Percentiles rank a stretch among this genome's conserved stretches.
Evolutionary conservation across 92 coral and sea anemone genomes (phyloP).

Genomic region (Epizoanthus fatuus): DNA sequence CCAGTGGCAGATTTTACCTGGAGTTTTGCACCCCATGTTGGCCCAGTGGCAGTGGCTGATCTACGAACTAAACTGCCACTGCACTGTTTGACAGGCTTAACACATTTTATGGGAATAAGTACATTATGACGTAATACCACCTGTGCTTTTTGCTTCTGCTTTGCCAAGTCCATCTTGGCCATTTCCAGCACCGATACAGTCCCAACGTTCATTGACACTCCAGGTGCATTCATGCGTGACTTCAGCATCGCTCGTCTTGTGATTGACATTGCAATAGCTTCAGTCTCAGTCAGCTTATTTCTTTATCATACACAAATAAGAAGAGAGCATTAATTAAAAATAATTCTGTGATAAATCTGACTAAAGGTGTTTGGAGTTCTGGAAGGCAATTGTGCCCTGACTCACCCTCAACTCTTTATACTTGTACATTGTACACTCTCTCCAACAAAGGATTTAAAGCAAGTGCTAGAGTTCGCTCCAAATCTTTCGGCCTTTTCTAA

Average conservation of each 20-base stretch:
- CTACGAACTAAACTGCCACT: slow-evolving; percentile 49
- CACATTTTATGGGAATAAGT: slow-evolving; percentile 85
- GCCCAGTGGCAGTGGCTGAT: slow-evolving; percentile 12
- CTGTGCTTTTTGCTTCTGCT: slow-evolving; percentile 97
- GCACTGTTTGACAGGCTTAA: slow-evolving; percentile 88
- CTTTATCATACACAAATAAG: slow-evolving; percentile 45
- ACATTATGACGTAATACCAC: slow-evolving; percentile 90
- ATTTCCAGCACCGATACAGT: slow-evolving; percentile 78
- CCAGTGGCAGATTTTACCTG: slow-evolving; percentile 68
- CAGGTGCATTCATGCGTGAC: slow-evolving; percentile 80
- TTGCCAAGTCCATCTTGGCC: slow-evolving; percentile 95
- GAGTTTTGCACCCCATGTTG: slow-evolving; percentile 29
- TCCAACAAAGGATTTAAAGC: no score
- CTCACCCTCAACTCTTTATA: no score
- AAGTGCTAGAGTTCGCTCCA: no score
- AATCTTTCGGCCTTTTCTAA: no score
- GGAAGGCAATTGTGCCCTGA: no score
- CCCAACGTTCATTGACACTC: slow-evolving; percentile 49
- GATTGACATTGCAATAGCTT: slow-evolving; percentile 95
- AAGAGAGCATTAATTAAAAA: not conserved
- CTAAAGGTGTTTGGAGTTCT: no score
- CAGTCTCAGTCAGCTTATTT: slow-evolving; percentile 94
- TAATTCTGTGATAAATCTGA: no score
- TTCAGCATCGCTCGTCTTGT: slow-evolving; percentile 91
- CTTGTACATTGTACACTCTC: no score